Percentiles rank a stretch among this genome's conserved stretches.
These are phyloP conservation scores for Argya squamiceps DNA, from an alignment of 2,797 vertebrate species.

Conservation along the genomic window DNA sequence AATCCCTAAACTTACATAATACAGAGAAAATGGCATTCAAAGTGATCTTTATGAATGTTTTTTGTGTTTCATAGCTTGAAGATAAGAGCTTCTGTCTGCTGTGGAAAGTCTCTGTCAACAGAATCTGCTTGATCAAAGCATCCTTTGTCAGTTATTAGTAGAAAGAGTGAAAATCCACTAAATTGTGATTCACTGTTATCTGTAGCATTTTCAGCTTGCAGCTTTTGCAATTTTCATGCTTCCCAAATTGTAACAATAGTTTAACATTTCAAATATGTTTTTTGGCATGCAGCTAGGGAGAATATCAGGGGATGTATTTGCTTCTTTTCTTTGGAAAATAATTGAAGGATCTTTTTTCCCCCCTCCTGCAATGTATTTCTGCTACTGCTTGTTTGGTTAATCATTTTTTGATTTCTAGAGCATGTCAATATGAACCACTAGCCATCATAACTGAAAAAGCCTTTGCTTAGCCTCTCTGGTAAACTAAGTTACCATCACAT, in stretches of 20 bases:
- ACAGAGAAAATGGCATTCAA: slow-evolving; percentile 69
- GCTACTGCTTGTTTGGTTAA: not conserved
- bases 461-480: not conserved
- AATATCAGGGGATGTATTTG: not conserved
- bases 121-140: slow-evolving; percentile 76
- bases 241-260: slow-evolving; percentile 69
- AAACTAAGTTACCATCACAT: not conserved
- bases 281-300: slow-evolving; percentile 4
- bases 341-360: not conserved
- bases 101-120: slow-evolving; percentile 68
- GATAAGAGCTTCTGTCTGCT: slow-evolving; percentile 74
- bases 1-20: slow-evolving; percentile 72
- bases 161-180: slow-evolving; percentile 67
- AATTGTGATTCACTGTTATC: slow-evolving; percentile 66
- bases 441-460: not conserved
- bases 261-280: slow-evolving; percentile 64
- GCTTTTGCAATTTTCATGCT: slow-evolving; percentile 73
- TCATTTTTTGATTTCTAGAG: not conserved
- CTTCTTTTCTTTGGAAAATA: slow-evolving; percentile 18
- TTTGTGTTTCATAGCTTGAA: slow-evolving; percentile 73
- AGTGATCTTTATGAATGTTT: slow-evolving; percentile 68
- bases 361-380: not conserved
- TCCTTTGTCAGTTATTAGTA: slow-evolving; percentile 73
- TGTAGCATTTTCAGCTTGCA: slow-evolving; percentile 66
- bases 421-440: not conserved